phyloP scores from a whole-genome alignment of 2,888 invertebrate genomes.

The Sympetrum striolatum region DNA sequence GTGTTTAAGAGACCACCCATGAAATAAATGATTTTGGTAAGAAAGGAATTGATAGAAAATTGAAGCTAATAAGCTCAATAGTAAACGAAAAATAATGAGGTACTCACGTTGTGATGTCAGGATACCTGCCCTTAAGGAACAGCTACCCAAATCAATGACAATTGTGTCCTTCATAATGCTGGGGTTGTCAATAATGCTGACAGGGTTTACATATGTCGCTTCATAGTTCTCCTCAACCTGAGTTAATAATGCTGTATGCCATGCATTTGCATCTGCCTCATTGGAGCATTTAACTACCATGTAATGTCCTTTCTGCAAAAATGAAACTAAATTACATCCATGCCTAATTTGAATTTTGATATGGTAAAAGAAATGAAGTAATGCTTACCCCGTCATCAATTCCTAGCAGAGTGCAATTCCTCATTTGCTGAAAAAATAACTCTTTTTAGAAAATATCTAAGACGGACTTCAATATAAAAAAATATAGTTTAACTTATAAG shows the following conservation, averaged over 20 bases:
- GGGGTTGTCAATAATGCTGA: constrained; percentile 55
- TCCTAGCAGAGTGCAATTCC: constrained; percentile 52
- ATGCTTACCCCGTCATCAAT: constrained; percentile 56
- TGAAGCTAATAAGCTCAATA: too few relatives aligned
- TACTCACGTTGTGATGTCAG: constrained; percentile 60
- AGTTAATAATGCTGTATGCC: constrained; percentile 62
- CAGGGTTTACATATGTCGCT: constrained; percentile 61
- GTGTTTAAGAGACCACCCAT: too few relatives aligned
- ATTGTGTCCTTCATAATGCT: constrained; percentile 59
- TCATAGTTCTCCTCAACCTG: constrained; percentile 59
- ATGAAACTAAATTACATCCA: not conserved
- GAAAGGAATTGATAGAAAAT: too few relatives aligned
- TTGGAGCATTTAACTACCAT: constrained; percentile 60
- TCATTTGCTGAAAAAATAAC: constrained; percentile 45
- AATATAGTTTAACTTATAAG: too few relatives aligned
- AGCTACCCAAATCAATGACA: constrained; percentile 65
- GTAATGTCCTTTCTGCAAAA: constrained; percentile 61
- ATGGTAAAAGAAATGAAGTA: not conserved
- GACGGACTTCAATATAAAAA: too few relatives aligned
- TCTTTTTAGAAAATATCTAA: too few relatives aligned
- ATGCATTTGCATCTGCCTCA: constrained; percentile 59
- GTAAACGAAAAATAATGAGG: not conserved
- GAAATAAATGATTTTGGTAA: too few relatives aligned
- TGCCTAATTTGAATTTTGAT: too few relatives aligned
- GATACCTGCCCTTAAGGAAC: constrained; percentile 65